Base-by-base conservation (phyloP, 2,797 vertebrate species). In the Bovichtus diacanthus region DNA sequence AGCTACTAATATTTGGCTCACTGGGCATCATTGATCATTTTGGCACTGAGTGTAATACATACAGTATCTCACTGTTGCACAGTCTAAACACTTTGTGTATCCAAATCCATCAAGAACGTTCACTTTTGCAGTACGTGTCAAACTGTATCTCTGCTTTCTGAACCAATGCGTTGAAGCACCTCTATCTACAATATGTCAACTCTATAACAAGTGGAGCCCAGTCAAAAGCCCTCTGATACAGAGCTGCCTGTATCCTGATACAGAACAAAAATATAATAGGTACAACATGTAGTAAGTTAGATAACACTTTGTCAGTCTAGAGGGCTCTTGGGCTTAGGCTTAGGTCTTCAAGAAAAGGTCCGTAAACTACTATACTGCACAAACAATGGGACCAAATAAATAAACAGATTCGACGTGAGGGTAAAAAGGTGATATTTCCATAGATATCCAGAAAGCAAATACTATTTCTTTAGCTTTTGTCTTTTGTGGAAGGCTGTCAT, bases 191-290 rank as follows among this genome's bases (percentile, higher is more conserved):
- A 51, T 31, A 3, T 19, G 5, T 70, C 23, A 18, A 55, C 65
- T 77, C 54, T 50, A 70, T 58, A 41, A 36, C n/a, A 78, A 78
- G 72, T 70, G 66, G 27, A 74, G 61, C 78, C 68, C 60, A 66
- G 47, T 78, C 59, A 47, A 70, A 87, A 70, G 62, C 78, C 55
- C 80, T 87, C 78, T 78, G 74, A 85, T 82, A 70, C 76, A 81
- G 78, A 87, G 78, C 66, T 79, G 64, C 56, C 80, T 64, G 70
- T 74, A 81, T 85, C 89, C 83, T 81, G 87, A 82, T 72, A 71
- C 83, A 86, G 77, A 90, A 86, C 53, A 90, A 73, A 61, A 77
- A 46, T 47, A 49, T 70, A 78, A 79, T 41, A 60, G 53, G 50
- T 46, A 68, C 43, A 78, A 46, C 55, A 58, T 58, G 44, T 13